These are phyloP conservation scores for Eueides isabella DNA, from an alignment of 1,140 invertebrate species.

Conservation along the genomic window DNA sequence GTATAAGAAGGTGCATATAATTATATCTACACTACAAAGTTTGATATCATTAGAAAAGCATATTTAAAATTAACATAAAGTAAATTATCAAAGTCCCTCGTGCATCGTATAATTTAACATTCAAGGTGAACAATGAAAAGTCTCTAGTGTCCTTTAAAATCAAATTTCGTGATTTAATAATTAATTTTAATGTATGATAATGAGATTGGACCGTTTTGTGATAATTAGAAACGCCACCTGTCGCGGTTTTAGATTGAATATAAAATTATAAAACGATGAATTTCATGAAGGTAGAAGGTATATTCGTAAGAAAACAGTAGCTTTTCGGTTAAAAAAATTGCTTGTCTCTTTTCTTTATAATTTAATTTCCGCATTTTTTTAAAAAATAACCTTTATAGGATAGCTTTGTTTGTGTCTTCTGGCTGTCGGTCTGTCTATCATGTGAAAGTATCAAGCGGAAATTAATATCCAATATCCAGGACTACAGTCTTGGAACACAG, in stretches of 20 bases:
- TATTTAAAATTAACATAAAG: neutral
- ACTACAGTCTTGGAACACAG: too few species aligned
- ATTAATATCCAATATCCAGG: too few species aligned
- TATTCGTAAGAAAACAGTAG: too few species aligned
- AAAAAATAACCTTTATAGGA: too few species aligned
- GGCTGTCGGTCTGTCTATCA: too few species aligned
- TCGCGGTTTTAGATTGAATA: neutral
- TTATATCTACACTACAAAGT: neutral
- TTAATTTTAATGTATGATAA: conserved; percentile 59
- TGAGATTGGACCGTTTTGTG: conserved; percentile 41
- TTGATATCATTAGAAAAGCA: too few species aligned
- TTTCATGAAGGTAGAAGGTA: neutral
- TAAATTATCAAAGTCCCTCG: conserved; percentile 2
- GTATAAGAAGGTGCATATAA: too few species aligned
- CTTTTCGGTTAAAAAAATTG: too few species aligned
- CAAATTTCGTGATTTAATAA: conserved; percentile 34
- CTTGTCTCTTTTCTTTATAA: too few species aligned
- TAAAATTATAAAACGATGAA: neutral
- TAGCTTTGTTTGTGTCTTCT: too few species aligned
- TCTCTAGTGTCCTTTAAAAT: conserved; percentile 15
- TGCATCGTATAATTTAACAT: neutral
- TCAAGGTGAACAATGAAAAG: conserved; percentile 11
- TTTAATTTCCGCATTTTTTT: too few species aligned
- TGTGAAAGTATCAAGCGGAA: too few species aligned
- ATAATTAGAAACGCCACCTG: conserved; percentile 31